Base-by-base conservation (phyloP, 2,888 invertebrate species). In the Aricia artaxerxes region DNA sequence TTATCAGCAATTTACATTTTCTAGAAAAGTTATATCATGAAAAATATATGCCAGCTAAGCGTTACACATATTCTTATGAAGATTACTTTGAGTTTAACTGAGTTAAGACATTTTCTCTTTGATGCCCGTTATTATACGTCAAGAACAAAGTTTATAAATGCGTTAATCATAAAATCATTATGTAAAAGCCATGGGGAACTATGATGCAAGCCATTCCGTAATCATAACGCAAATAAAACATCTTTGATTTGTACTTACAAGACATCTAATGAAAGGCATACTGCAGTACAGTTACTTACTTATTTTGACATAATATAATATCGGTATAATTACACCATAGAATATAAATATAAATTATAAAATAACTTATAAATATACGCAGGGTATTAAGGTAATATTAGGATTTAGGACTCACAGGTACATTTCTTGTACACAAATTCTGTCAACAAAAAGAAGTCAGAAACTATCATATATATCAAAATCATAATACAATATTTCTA, bases 211-310 rank as follows among this genome's bases (percentile, higher is more conserved):
- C 16, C 31, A 24, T 76, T 24, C 16, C 57, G 76, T 38, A 76
- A 76, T 57, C 75, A 53, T 53, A 75, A 75, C 76, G 76, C 76
- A 53, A 53, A 53, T 31, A 76, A 11, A 75, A 73, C 49, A 16
- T 73, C 44, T 44, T 24, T 24, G 9, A 73, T 73, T 73, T 44
- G 73, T 73, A 73, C 44, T 73, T 7, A 44, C 73, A 73, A 73
- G 35, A 35, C 13, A 69, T 24, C 38, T 35, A 69, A 69, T 38
- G 69, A 69, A 38, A 38, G 69, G 69, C 13, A 40, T 40, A 40
- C 40, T 40, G 7, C n/a, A n/a, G n/a, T n/a, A n/a, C n/a, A n/a
- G n/a, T n/a, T 40, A 0, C 5, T 4, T 40, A 40, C 40, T 40
- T 40, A 7, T 5, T 40, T 6, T 40, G 40, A 40, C 6, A 40